Evolutionary conservation across 1,140 invertebrate genomes (phyloP).

Genomic region (Mesaphorura yosii): DNA sequence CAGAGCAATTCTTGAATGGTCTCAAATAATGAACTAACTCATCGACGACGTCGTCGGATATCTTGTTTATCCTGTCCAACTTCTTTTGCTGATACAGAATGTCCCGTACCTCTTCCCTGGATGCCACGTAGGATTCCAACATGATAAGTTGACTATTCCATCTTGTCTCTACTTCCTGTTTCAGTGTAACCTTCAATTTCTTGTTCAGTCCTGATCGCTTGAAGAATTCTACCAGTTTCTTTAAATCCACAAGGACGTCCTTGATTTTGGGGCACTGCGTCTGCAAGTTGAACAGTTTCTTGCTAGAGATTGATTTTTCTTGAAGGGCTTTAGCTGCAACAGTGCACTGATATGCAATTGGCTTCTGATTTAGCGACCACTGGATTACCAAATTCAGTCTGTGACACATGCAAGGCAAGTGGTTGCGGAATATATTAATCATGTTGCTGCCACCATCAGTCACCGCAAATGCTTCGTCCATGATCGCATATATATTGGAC

Average conservation of each 20-base stretch:
- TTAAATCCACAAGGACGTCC: not conserved
- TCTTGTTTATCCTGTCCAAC: not conserved
- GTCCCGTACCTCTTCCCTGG: constrained; percentile 1
- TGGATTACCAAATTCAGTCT: constrained; percentile 5
- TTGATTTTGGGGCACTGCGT: constrained; percentile 5
- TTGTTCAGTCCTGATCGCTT: not conserved
- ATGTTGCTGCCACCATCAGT: constrained; percentile 15
- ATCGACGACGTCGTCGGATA: not conserved
- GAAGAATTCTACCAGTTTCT: constrained; percentile 10
- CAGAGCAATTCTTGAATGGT: constrained; percentile 2
- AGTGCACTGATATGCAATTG: not conserved
- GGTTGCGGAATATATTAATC: not conserved
- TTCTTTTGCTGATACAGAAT: not conserved
- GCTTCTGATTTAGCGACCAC: constrained; percentile 3
- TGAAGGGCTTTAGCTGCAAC: not conserved
- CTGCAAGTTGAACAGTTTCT: constrained; percentile 2
- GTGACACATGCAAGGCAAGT: constrained; percentile 16
- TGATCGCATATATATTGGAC: not conserved
- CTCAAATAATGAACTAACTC: not conserved
- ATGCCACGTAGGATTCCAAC: constrained; percentile 4
- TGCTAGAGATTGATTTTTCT: not conserved
- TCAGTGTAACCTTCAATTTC: constrained; percentile 1
- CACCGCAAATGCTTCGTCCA: not conserved
- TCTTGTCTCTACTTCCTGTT: constrained; percentile 10
- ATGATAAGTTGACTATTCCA: constrained; percentile 14